phyloP scores from a whole-genome alignment of 2,113 vertebrate genomes.

The Cynoglossus semilaevis region DNA sequence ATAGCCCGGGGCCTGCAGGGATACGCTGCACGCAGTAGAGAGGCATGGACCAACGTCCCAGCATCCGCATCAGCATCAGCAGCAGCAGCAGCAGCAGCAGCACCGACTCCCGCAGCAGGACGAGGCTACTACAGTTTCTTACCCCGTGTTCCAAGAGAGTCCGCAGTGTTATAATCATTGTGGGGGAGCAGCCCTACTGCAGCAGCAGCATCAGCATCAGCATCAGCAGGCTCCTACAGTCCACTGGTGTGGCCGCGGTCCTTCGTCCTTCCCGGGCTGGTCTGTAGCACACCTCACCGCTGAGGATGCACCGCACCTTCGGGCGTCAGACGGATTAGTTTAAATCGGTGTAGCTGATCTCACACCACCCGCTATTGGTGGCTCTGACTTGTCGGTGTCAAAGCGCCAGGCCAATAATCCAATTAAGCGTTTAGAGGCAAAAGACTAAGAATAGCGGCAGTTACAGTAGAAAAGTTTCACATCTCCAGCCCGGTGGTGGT shows the following conservation, averaged over 20 bases:
- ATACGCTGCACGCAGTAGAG: constrained; percentile 39
- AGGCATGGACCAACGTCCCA: too few species aligned
- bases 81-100: constrained; percentile 17
- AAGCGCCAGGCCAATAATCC: constrained; percentile 79
- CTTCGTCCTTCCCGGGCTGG: constrained; percentile 57
- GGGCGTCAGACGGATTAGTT: constrained; percentile 68
- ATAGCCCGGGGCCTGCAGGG: constrained; percentile 60
- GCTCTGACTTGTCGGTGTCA: constrained; percentile 69
- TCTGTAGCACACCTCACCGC: constrained; percentile 48
- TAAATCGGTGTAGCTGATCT: constrained; percentile 65
- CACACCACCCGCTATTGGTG: constrained; percentile 62
- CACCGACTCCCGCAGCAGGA: constrained; percentile 55
- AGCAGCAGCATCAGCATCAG: constrained; percentile 19
- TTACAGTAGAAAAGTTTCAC: constrained; percentile 59
- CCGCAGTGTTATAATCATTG: constrained; percentile 73
- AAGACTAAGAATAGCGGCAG: constrained; percentile 75
- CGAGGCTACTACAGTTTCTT: constrained; percentile 48
- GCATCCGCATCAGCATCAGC: neutral
- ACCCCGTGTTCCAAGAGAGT: constrained; percentile 70
- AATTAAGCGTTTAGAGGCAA: constrained; percentile 77
- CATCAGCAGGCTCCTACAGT: constrained; percentile 8
- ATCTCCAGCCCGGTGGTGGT: constrained; percentile 28
- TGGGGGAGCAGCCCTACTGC: constrained; percentile 47
- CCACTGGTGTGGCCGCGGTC: constrained; percentile 34
- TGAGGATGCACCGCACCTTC: constrained; percentile 58